Evolutionary conservation across 2,113 vertebrate species (phyloP).

Genomic region (Isurus oxyrinchus): DNA sequence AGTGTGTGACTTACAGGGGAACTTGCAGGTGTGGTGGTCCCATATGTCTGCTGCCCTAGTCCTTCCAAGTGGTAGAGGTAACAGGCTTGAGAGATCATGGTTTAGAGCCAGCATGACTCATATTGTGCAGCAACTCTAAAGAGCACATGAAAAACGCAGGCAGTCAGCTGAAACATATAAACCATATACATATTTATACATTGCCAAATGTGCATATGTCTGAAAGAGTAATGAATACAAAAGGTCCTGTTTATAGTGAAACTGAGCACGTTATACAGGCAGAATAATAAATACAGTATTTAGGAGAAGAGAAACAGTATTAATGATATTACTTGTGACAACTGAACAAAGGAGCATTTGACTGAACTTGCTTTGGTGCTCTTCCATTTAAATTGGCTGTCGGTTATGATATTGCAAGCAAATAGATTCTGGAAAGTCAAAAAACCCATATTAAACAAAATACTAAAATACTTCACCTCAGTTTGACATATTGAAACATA

Average conservation of each 20-base stretch:
- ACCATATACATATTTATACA: not conserved
- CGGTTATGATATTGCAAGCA: not conserved
- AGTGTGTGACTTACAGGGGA: not conserved
- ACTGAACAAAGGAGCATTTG: not conserved
- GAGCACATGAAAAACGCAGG: not conserved
- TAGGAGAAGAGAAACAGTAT: not conserved
- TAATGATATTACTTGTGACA: not conserved
- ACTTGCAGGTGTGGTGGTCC: not conserved
- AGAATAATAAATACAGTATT: not conserved
- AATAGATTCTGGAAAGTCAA: not conserved
- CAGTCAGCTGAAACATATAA: not conserved
- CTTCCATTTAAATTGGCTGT: not conserved
- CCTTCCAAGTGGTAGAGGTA: not conserved
- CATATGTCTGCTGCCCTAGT: not conserved
- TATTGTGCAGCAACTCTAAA: not conserved
- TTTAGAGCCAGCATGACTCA: not conserved
- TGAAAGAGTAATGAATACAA: not conserved
- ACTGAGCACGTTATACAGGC: not conserved
- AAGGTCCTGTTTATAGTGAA: not conserved
- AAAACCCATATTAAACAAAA: not conserved
- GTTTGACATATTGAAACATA: not conserved
- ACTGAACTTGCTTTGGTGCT: not conserved
- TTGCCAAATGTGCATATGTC: not conserved
- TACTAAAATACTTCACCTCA: not conserved
- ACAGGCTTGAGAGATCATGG: not conserved